These are phyloP conservation scores for Hippasteria phrygiana DNA, from an alignment of 53 echinoderm and acorn worm genomes.

Conservation along the genomic window DNA sequence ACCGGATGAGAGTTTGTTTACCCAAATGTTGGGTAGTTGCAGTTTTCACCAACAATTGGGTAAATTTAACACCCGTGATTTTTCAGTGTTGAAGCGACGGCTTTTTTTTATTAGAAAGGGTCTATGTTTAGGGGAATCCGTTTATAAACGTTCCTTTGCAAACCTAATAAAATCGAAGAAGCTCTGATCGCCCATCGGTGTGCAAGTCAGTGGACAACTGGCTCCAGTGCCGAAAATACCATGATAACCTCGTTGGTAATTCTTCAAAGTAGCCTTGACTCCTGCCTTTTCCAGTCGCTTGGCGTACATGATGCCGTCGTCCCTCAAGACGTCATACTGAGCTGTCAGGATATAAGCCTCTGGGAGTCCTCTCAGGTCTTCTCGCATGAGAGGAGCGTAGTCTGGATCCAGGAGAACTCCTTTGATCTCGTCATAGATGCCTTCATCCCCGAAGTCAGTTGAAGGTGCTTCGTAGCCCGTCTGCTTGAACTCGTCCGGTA, in stretches of 20 bases:
- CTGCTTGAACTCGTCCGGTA: conserved; percentile 71
- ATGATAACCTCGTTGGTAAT: conserved; percentile 65
- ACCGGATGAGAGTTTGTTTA: too few relatives aligned
- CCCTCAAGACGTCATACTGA: conserved; percentile 79
- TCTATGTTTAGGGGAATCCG: background rate
- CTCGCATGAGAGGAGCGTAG: conserved; percentile 80
- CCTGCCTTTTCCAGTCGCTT: conserved; percentile 82
- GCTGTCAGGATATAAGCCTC: conserved; percentile 80
- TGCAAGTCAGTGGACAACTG: background rate
- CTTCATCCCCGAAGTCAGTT: conserved; percentile 58
- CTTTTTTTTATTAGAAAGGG: background rate
- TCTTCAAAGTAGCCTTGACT: conserved; percentile 66
- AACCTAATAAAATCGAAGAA: background rate
- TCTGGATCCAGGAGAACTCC: conserved; percentile 63
- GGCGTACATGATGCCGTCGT: conserved; percentile 63
- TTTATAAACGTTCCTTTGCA: background rate
- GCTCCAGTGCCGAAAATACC: conserved; percentile 21
- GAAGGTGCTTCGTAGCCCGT: conserved; percentile 64
- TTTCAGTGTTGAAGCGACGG: too few relatives aligned
- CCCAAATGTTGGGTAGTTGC: too few relatives aligned
- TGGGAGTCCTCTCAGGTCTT: conserved; percentile 65
- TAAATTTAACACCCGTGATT: too few relatives aligned
- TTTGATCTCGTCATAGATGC: conserved; percentile 67
- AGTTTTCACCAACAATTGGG: too few relatives aligned
- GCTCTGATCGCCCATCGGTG: background rate